These are phyloP conservation scores for Dysidea cf. avara DNA, from an alignment of 37 sponge, comb jelly and placozoan species.

Conservation along the genomic window DNA sequence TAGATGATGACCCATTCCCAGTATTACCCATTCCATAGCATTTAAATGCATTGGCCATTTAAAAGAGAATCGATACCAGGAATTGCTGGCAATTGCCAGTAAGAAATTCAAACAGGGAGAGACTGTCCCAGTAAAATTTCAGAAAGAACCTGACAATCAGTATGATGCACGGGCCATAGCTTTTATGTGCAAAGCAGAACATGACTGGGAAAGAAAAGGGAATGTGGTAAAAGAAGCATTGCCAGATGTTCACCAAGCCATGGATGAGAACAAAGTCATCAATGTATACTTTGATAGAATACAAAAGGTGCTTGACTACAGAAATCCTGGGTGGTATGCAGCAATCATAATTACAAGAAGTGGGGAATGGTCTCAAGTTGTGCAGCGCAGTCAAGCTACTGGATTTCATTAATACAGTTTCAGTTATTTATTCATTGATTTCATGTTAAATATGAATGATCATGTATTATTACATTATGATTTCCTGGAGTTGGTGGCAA, in stretches of 20 bases:
- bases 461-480: too few species aligned
- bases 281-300: too few species aligned
- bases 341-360: too few species aligned
- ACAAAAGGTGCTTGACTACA: too few species aligned
- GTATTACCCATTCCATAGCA: neutral
- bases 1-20: too few species aligned
- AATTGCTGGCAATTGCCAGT: neutral
- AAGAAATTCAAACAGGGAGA: neutral
- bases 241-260: neutral
- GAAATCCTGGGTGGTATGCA: too few species aligned
- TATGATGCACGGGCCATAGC: conserved; percentile 5
- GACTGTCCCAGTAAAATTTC: neutral
- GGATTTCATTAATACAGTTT: neutral
- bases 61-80: neutral
- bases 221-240: neutral
- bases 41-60: neutral
- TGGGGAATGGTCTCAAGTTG: too few species aligned
- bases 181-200: neutral
- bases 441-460: too few species aligned
- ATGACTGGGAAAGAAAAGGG: neutral
- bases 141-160: neutral
- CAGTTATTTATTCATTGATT: too few species aligned
- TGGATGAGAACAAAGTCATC: too few species aligned
- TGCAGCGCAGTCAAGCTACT: too few species aligned
- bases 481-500: conserved; percentile 4